Evolutionary conservation across 2,797 vertebrate species (phyloP), one percentile per base, ranked within the genome.

Genomic region (Trematomus bernacchii): DNA sequence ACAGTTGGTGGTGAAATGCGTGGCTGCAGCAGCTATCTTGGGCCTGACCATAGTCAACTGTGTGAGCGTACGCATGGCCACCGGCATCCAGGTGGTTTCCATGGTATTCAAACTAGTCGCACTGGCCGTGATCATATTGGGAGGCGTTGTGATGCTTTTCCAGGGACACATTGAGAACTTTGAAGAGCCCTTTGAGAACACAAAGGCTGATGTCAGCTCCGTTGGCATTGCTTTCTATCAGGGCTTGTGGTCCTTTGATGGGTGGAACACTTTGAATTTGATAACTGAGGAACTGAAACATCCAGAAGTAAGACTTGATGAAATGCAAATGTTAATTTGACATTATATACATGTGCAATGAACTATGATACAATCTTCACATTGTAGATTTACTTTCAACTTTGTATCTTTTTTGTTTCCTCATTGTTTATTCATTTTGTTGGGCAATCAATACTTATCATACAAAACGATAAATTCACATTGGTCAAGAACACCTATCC

Each of bases 231-330:
- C 97, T 0, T 96, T 97, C 90, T 97, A 96, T 87, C 96, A 97
- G 83, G 95, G 96, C 0, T 91, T 98, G 65, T 97, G 97, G 96
- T 96, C 96, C 37, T 98, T 93, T 0, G 95, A 96, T 27, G 96
- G 97, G 30, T 97, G 97, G 97, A 97, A 94, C 78, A 97, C 94
- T 81, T 64, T 98, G 83, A 97, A 97, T 88, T 94, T 43, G 58
- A 80, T 97, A 66, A 95, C 92, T 0, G 97, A 98, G 66, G 97
- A 97, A 72, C 87, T 98, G 67, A 96, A 94, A 84, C 91, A 92
- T 16, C 95, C 96, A 47, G 94, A 97, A 84, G 96, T 97, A 89
- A 93, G 87, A 74, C 0, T 58, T 57, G 1, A 18, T 40, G 4
- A 40, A 51, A 13, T 18, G 9, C 10, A 0, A 57, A 21, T 66